phyloP scores from a whole-genome alignment of 2,113 vertebrate species.

The Triplophysa tibetana region DNA sequence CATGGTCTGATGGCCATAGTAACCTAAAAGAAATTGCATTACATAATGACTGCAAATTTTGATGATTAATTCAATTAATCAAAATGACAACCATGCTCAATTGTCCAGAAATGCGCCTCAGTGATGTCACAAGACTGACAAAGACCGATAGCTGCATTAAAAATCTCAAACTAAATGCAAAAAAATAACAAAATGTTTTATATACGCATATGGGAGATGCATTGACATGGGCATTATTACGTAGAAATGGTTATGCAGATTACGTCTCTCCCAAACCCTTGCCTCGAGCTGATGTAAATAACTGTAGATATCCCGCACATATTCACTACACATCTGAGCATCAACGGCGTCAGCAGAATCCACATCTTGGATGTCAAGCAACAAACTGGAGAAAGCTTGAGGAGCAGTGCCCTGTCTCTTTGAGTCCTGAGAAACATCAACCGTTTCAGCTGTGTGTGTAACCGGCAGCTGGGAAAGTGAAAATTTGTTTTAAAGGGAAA shows the following conservation, averaged over 20 bases:
- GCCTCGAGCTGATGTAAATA: slow-evolving; percentile 15
- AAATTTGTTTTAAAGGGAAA: too few relatives aligned
- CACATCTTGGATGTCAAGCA: slow-evolving; percentile 46
- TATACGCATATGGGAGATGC: too few relatives aligned
- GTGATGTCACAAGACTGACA: too few relatives aligned
- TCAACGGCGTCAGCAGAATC: not conserved
- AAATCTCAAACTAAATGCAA: too few relatives aligned
- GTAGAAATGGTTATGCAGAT: not conserved
- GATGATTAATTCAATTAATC: too few relatives aligned
- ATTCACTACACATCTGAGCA: slow-evolving; percentile 48
- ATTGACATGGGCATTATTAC: too few relatives aligned
- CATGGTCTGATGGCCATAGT: not conserved
- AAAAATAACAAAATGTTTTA: too few relatives aligned
- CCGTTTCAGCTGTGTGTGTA: not conserved
- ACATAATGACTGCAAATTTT: too few relatives aligned
- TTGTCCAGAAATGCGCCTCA: too few relatives aligned
- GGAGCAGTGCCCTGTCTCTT: not conserved
- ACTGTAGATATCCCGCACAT: slow-evolving; percentile 38
- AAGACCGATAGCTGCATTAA: too few relatives aligned
- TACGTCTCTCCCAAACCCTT: not conserved
- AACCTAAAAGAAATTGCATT: not conserved
- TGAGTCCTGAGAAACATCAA: not conserved
- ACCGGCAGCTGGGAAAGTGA: not conserved
- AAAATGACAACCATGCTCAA: too few relatives aligned
- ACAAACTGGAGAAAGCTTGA: slow-evolving; percentile 35